Evolutionary conservation across 2,888 invertebrate genomes (phyloP), one percentile per base, ranked within the genome.

Genomic region (Amiota communis): DNA sequence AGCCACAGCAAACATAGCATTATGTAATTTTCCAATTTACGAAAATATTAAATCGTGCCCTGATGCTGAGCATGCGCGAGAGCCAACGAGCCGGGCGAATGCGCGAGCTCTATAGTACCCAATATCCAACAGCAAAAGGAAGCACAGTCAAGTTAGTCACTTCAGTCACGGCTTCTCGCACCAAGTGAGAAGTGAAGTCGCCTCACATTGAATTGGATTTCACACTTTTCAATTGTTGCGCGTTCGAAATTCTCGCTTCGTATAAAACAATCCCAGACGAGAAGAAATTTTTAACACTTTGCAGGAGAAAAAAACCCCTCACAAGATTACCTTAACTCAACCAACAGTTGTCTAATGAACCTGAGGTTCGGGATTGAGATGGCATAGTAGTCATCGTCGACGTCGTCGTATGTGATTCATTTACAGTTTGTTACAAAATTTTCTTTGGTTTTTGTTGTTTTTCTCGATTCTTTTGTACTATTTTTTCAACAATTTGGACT

Each of bases 11-110:
- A 73, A 70, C 73, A 65, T 70, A 63, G 59, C 59, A 72, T 74
- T 74, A 74, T 74, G 70, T 74, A 72, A 72, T 75, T 75, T 75
- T 75, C 75, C 72, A 75, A 75, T 75, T 75, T 75, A 72, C 53
- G 56, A 72, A 72, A 72, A 72, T 71, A 75, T 75, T 67, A 75
- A 75, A 71, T 72, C 75, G 75, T 75, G 75, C 68, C 70, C 56
- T 71, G 51, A 48, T 46, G 49, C 72, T 46, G 20, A 56, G 65
- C 56, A 46, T 49, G 51, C 57, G 59, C 48, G 53, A 53, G 8
- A 59, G 59, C n/a, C 59, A 17, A 11, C 8, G 8, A 59, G 59
- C 59, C 15, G 20, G 20, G 59, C n/a, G 59, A 15, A 4, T 17
- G 20, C 11, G 17, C n/a, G 15, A 59, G 59, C 36, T 67, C 10